These are phyloP conservation scores for Lepilemur ruficaudatus DNA, from an alignment of 2,797 vertebrate genomes.

Conservation along the genomic window DNA sequence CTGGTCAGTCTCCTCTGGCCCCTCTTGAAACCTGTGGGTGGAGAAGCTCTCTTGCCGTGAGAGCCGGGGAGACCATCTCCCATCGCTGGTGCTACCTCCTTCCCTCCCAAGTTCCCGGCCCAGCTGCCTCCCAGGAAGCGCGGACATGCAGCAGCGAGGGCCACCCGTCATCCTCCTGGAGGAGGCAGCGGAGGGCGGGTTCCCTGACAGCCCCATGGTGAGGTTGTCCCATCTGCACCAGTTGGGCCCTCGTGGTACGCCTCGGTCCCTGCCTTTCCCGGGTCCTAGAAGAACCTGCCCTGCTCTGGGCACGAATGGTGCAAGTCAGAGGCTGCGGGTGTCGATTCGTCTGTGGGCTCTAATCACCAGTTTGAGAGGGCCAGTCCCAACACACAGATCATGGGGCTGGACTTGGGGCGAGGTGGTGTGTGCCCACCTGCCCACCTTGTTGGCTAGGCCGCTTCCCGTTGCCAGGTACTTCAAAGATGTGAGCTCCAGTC, in stretches of 20 bases:
- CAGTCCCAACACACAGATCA: rapidly evolving
- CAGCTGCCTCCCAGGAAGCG: not conserved
- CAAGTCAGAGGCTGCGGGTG: not conserved
- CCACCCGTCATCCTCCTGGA: constrained; percentile 38
- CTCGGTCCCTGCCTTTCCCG: not conserved
- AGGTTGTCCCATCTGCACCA: constrained; percentile 68
- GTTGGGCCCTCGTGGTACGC: constrained; percentile 59
- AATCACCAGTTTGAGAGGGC: rapidly evolving
- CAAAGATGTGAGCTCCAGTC: rapidly evolving
- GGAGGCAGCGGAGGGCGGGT: not conserved
- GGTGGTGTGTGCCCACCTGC: not conserved
- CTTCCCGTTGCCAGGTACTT: no score
- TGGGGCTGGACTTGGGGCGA: no score
- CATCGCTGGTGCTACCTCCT: not conserved
- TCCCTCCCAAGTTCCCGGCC: not conserved
- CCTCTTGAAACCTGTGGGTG: not conserved
- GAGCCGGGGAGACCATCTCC: not conserved
- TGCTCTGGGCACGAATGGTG: constrained; percentile 60
- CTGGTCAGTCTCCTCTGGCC: not conserved
- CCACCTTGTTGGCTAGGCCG: not conserved
- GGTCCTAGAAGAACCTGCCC: constrained; percentile 46
- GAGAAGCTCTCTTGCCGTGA: not conserved
- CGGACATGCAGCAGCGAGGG: constrained; percentile 63
- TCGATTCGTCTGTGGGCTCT: not conserved
- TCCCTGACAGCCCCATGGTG: constrained; percentile 25